phyloP scores from a whole-genome alignment of 2,113 vertebrate species.

The Dicentrarchus labrax region DNA sequence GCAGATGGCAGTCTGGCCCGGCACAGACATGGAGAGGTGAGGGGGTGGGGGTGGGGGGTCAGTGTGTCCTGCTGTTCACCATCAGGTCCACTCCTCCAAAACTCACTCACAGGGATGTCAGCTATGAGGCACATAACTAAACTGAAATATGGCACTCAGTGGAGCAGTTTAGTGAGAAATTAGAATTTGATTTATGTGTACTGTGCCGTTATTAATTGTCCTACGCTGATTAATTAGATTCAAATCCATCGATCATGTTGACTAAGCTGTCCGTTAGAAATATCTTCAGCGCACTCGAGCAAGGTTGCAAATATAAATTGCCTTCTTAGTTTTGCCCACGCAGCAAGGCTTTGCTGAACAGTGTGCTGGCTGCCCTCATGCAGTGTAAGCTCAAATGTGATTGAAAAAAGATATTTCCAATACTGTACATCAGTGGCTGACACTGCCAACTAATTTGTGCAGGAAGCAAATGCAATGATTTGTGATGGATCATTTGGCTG shows the following conservation, averaged over 20 bases:
- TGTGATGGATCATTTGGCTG: neutral
- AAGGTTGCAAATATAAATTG: conserved; percentile 68
- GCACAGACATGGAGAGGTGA: conserved; percentile 90
- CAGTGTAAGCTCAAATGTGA: conserved; percentile 56
- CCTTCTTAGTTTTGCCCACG: conserved; percentile 67
- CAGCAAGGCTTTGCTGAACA: conserved; percentile 46
- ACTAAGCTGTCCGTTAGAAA: conserved; percentile 59
- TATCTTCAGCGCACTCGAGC: conserved; percentile 21
- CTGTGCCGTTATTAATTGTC: conserved; percentile 51
- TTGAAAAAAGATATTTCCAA: conserved; percentile 39
- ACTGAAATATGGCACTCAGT: conserved; percentile 7
- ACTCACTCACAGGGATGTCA: conserved; percentile 15
- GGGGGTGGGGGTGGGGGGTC: conserved; percentile 49
- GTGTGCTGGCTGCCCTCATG: conserved; percentile 49
- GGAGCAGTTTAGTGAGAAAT: conserved; percentile 30
- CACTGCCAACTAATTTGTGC: conserved; percentile 26
- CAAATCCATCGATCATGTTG: conserved; percentile 58
- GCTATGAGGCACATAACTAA: neutral
- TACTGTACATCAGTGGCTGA: conserved; percentile 21
- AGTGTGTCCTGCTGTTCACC: conserved; percentile 29
- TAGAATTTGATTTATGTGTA: conserved; percentile 26
- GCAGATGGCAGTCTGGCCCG: conserved; percentile 84
- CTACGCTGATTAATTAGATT: conserved; percentile 57
- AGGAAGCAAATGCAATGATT: conserved; percentile 13
- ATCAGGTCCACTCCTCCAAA: conserved; percentile 28